A percentile compares a stretch with the other conserved stretches of the same genome.
Evolutionary conservation across 2,888 invertebrate genomes (phyloP).

Genomic region (Saturnia pavonia): DNA sequence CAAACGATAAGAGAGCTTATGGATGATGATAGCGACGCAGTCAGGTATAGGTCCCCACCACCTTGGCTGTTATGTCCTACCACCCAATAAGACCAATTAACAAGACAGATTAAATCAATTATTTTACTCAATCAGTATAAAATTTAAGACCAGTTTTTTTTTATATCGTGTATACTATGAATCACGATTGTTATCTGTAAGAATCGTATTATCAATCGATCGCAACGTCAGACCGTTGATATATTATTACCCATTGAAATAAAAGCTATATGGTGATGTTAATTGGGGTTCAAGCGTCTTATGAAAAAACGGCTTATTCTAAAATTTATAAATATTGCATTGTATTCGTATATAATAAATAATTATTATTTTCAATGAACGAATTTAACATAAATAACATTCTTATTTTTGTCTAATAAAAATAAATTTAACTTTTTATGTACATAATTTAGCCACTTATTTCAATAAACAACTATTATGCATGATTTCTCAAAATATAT

Average conservation of each 20-base stretch:
- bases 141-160: background rate
- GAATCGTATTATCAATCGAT: slow-evolving; percentile 47
- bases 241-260: slow-evolving; percentile 68
- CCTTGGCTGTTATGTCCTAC: too few relatives aligned
- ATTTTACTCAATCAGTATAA: background rate
- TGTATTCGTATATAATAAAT: too few relatives aligned
- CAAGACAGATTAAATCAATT: background rate
- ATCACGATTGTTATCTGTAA: slow-evolving; percentile 59
- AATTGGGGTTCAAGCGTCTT: slow-evolving; percentile 15
- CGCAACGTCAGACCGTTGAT: slow-evolving; percentile 68
- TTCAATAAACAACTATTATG: too few relatives aligned
- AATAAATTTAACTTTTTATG: too few relatives aligned
- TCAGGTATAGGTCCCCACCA: too few relatives aligned
- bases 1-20: too few relatives aligned
- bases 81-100: too few relatives aligned
- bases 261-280: slow-evolving; percentile 44
- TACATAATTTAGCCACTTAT: too few relatives aligned
- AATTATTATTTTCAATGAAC: too few relatives aligned
- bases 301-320: background rate
- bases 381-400: background rate
- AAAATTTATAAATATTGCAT: too few relatives aligned
- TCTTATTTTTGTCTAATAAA: background rate
- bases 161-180: slow-evolving; percentile 37
- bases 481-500: too few relatives aligned
- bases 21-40: too few relatives aligned